A percentile compares a stretch with the other conserved stretches of the same genome.
phyloP scores from a whole-genome alignment of 2,113 vertebrate genomes.

The Pluvianellus socialis region DNA sequence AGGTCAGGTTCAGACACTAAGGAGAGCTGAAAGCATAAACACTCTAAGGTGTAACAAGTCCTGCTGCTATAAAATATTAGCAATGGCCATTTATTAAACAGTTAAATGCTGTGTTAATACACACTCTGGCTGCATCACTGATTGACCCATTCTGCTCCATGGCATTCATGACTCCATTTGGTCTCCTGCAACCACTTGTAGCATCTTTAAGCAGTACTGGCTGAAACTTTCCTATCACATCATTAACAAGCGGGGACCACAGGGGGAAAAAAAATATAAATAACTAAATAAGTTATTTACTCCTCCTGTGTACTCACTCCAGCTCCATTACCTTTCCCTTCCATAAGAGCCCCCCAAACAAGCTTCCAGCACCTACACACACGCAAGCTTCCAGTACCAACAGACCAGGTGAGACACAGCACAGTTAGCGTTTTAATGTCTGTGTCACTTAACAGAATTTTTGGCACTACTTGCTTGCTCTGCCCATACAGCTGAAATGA shows the following conservation, averaged over 20 bases:
- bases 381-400: background rate
- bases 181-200: background rate
- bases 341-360: background rate
- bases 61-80: background rate
- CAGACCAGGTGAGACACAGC: background rate
- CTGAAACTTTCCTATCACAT: background rate
- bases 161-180: background rate
- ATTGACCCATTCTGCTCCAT: background rate
- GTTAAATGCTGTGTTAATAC: background rate
- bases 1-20: background rate
- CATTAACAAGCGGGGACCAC: background rate
- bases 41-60: background rate
- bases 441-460: background rate
- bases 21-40: background rate
- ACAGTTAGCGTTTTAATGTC: background rate
- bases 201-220: background rate
- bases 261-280: background rate
- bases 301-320: background rate
- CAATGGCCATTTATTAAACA: background rate
- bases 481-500: background rate
- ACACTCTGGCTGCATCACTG: background rate
- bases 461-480: background rate
- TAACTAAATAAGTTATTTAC: background rate
- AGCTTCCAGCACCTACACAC: background rate
- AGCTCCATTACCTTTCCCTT: background rate